Evolutionary conservation across 1,140 invertebrate species (phyloP).

Genomic region (Marisa cornuarietis): DNA sequence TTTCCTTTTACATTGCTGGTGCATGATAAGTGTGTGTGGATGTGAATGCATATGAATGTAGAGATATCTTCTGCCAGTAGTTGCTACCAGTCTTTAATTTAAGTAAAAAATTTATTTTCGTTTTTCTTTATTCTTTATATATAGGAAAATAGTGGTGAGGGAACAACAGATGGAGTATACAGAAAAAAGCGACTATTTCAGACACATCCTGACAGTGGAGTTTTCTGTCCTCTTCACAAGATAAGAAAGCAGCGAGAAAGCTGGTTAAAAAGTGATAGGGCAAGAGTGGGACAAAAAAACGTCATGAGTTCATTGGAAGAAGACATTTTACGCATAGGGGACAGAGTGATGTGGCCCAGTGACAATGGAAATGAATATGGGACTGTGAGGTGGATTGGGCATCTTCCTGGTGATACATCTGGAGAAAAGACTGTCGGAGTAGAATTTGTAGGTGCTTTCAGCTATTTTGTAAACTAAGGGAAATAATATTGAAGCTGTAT

Average conservation of each 20-base stretch:
- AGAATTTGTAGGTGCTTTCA: conserved; percentile 70
- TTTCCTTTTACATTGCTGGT: no score
- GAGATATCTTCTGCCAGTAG: no score
- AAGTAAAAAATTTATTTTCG: neutral
- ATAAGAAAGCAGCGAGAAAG: conserved; percentile 38
- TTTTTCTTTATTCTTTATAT: conserved; percentile 2
- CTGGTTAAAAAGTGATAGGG: conserved; percentile 20
- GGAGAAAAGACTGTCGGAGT: conserved; percentile 71
- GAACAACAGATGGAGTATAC: conserved; percentile 56
- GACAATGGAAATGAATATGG: conserved; percentile 69
- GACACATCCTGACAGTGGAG: conserved; percentile 49
- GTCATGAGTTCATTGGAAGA: conserved; percentile 1
- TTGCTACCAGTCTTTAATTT: conserved; percentile 1
- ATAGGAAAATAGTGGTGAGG: conserved; percentile 45
- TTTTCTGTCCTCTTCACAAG: conserved; percentile 59
- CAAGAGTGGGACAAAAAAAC: conserved; percentile 12
- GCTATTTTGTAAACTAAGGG: neutral
- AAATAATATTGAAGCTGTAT: no score
- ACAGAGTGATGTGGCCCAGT: conserved; percentile 71
- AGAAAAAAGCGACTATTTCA: conserved; percentile 52
- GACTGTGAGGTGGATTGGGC: conserved; percentile 71
- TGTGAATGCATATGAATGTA: no score
- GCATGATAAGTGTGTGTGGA: no score
- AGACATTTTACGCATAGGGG: conserved; percentile 64
- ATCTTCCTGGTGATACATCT: conserved; percentile 64